Evolutionary conservation across 2,113 vertebrate genomes (phyloP).

Genomic region (Cavia porcellus): DNA sequence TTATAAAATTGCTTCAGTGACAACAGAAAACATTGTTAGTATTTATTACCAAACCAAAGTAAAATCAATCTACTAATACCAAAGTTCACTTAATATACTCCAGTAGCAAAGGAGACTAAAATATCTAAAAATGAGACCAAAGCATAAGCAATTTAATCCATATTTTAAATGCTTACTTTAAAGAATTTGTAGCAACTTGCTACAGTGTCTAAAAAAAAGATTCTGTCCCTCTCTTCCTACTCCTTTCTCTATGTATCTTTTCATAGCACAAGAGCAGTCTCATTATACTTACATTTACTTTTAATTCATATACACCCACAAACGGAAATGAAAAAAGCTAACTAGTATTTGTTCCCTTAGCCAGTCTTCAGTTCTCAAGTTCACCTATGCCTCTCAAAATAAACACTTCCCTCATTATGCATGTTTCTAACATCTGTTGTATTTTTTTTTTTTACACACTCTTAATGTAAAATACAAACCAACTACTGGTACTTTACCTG

Average conservation of each 20-base stretch:
- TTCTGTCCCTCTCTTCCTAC: background rate
- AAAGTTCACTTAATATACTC: slow-evolving; percentile 42
- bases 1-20: slow-evolving; percentile 51
- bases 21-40: background rate
- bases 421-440: slow-evolving; percentile 13
- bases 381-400: background rate
- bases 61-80: slow-evolving; percentile 55
- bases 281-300: background rate
- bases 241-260: background rate
- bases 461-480: slow-evolving; percentile 39
- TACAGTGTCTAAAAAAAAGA: slow-evolving; percentile 20
- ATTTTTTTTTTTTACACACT: slow-evolving; percentile 24
- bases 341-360: background rate
- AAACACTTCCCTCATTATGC: background rate
- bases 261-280: slow-evolving; percentile 1
- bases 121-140: background rate
- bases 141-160: slow-evolving; percentile 46
- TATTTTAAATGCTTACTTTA: slow-evolving; percentile 5
- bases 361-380: background rate
- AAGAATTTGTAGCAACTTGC: background rate
- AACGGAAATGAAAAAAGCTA: background rate
- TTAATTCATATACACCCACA: slow-evolving; percentile 14
- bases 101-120: slow-evolving; percentile 34
- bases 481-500: background rate
- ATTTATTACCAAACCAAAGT: slow-evolving; percentile 49